These are phyloP conservation scores for Monopterus albus DNA, from an alignment of 2,113 vertebrate species.

Conservation along the genomic window DNA sequence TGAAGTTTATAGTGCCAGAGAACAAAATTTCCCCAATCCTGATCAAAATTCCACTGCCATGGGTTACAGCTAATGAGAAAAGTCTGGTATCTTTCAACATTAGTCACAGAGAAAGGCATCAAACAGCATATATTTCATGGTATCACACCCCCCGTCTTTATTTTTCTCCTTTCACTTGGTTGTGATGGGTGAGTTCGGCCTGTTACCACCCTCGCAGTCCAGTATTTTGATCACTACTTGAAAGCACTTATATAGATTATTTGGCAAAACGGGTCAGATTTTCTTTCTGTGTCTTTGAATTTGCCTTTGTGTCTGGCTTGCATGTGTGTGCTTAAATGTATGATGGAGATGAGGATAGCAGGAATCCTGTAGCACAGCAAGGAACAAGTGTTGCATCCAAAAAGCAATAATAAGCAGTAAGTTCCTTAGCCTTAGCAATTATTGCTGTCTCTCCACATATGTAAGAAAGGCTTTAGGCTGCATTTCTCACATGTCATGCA, in stretches of 20 bases:
- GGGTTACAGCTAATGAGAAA: constrained; percentile 38
- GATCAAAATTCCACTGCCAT: constrained; percentile 47
- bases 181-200: background rate
- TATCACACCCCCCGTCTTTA: background rate
- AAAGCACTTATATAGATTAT: constrained; percentile 9
- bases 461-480: constrained; percentile 63
- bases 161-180: constrained; percentile 7
- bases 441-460: constrained; percentile 41
- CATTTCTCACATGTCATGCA: constrained; percentile 45
- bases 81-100: constrained; percentile 22
- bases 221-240: background rate
- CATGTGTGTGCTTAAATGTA: background rate
- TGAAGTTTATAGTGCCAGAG: constrained; percentile 3
- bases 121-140: constrained; percentile 8
- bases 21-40: constrained; percentile 30
- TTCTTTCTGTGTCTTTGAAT: background rate
- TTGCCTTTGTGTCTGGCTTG: background rate
- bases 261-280: constrained; percentile 13
- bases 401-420: constrained; percentile 62
- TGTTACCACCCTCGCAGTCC: background rate
- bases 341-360: constrained; percentile 28
- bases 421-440: constrained; percentile 54
- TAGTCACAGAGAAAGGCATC: constrained; percentile 26
- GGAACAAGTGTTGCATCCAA: constrained; percentile 14
- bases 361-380: constrained; percentile 13